These are phyloP conservation scores for Hyperoplus lanceolatus DNA, from an alignment of 2,797 vertebrate genomes.

Conservation along the genomic window DNA sequence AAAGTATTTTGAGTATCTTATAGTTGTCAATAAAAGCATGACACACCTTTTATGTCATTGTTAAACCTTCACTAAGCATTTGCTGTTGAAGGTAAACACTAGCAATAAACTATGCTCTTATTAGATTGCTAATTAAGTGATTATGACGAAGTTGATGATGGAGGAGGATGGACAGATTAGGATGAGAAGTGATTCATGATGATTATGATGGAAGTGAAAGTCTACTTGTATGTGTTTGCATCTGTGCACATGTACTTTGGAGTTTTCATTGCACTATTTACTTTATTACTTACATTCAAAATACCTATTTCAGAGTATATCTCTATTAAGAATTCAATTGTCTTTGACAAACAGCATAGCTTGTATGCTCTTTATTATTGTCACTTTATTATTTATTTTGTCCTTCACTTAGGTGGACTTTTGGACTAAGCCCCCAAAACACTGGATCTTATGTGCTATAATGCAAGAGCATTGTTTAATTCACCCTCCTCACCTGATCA, in stretches of 20 bases:
- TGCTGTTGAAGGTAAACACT: too few relatives aligned
- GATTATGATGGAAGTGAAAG: not conserved
- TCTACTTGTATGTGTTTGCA: not conserved
- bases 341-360: not conserved
- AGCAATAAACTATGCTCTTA: too few relatives aligned
- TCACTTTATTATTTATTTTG: not conserved
- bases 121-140: too few relatives aligned
- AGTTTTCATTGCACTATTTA: not conserved
- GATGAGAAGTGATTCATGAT: not conserved
- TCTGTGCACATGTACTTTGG: not conserved
- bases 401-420: not conserved
- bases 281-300: not conserved
- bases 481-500: not conserved
- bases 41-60: too few relatives aligned
- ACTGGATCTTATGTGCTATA: not conserved
- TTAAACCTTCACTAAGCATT: too few relatives aligned
- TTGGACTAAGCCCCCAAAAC: not conserved
- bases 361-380: not conserved
- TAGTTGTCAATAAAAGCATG: too few relatives aligned
- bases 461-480: not conserved
- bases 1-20: too few relatives aligned
- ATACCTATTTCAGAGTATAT: not conserved
- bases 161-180: not conserved
- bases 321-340: not conserved
- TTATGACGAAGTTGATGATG: not conserved